A percentile compares a stretch with the other conserved stretches of the same genome.
Conservation (phyloP, 1,140 invertebrate genomes). For the Drosophila arizonae region DNA sequence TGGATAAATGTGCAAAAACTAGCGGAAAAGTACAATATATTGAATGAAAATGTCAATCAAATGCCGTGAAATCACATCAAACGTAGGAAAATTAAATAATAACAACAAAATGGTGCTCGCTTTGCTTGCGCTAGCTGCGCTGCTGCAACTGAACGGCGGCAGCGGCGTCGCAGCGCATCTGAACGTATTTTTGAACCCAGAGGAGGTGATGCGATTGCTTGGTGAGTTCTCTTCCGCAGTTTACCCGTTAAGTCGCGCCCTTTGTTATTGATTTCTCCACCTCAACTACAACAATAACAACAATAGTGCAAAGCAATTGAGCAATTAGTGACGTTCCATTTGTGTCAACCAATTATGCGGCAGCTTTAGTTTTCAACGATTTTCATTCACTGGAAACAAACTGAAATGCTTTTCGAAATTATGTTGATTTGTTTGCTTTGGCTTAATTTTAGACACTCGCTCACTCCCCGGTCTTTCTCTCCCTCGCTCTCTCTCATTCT, state of each 20-base stretch:
- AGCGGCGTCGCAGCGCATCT: slow-evolving; percentile 70
- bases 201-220: slow-evolving; percentile 83
- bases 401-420: slow-evolving; percentile 54
- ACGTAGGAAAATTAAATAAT: slow-evolving; percentile 31
- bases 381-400: slow-evolving; percentile 40
- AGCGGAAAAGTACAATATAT: slow-evolving; percentile 34
- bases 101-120: slow-evolving; percentile 36
- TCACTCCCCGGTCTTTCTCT: slow-evolving; percentile 2
- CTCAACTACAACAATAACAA: slow-evolving; percentile 27
- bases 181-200: slow-evolving; percentile 82
- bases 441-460: slow-evolving; percentile 67
- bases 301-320: slow-evolving; percentile 43
- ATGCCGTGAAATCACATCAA: slow-evolving; percentile 37
- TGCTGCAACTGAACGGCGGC: slow-evolving; percentile 47
- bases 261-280: slow-evolving; percentile 69
- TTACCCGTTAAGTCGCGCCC: slow-evolving; percentile 14
- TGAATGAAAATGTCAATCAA: slow-evolving; percentile 46
- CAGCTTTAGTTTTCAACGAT: slow-evolving; percentile 33
- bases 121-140: slow-evolving; percentile 49
- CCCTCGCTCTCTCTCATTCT: slow-evolving; percentile 1
- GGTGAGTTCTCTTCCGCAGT: slow-evolving; percentile 68
- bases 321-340: slow-evolving; percentile 43
- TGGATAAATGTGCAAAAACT: slow-evolving; percentile 60
- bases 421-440: slow-evolving; percentile 70
- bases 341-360: slow-evolving; percentile 61